phyloP scores from a whole-genome alignment of 2,888 invertebrate genomes.

The Globia sparganii region DNA sequence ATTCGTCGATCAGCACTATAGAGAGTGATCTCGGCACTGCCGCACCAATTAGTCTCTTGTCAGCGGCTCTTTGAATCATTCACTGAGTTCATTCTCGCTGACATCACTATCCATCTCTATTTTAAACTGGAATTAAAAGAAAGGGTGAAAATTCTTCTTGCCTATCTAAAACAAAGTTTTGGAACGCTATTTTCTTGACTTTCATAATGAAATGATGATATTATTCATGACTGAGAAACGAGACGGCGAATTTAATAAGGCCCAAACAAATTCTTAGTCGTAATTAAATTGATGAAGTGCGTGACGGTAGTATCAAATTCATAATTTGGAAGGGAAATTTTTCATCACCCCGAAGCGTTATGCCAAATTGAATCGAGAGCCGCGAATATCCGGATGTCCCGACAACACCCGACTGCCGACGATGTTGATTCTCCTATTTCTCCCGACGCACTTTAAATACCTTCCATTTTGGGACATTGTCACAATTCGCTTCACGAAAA shows the following conservation, averaged over 20 bases:
- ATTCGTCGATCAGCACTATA: slow-evolving; percentile 69
- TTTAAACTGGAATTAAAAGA: slow-evolving; percentile 37
- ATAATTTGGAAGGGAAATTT: slow-evolving; percentile 87
- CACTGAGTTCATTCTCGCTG: slow-evolving; percentile 56
- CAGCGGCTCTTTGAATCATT: slow-evolving; percentile 69
- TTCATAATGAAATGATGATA: slow-evolving; percentile 41
- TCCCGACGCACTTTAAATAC: slow-evolving; percentile 62
- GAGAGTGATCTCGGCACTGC: slow-evolving; percentile 68
- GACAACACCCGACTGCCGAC: slow-evolving; percentile 63
- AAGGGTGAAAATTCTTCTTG: slow-evolving; percentile 22
- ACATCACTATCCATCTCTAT: slow-evolving; percentile 54
- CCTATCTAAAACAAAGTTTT: slow-evolving; percentile 27
- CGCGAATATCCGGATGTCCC: slow-evolving; percentile 73
- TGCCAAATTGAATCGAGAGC: slow-evolving; percentile 84
- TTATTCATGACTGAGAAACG: slow-evolving; percentile 70
- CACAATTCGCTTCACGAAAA: slow-evolving; percentile 61
- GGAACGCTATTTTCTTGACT: slow-evolving; percentile 55
- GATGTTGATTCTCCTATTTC: slow-evolving; percentile 62
- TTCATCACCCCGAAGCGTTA: slow-evolving; percentile 82
- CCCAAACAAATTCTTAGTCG: slow-evolving; percentile 75
- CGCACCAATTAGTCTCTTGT: slow-evolving; percentile 77
- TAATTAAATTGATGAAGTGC: slow-evolving; percentile 86
- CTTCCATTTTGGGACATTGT: slow-evolving; percentile 59
- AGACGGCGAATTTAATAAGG: slow-evolving; percentile 73
- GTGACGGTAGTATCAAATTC: slow-evolving; percentile 85